A percentile compares a stretch with the other conserved stretches of the same genome.
These are phyloP conservation scores for Chironomus riparius DNA, from an alignment of 2,888 invertebrate genomes.

Conservation along the genomic window DNA sequence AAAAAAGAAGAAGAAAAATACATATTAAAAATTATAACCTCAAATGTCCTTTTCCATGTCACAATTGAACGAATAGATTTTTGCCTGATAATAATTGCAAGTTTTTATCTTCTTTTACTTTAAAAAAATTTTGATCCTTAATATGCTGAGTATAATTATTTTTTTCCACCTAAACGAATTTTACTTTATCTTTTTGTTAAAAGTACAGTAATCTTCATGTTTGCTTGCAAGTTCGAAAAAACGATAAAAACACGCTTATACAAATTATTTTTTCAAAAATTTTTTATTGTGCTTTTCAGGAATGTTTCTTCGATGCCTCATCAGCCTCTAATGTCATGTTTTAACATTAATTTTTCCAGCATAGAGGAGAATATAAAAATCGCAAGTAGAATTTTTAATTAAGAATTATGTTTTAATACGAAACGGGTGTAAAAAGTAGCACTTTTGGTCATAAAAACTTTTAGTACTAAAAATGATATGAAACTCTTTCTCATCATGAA, in stretches of 20 bases:
- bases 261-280: no score
- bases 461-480: conserved; percentile 19
- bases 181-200: no score
- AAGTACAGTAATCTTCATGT: no score
- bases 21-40: background rate
- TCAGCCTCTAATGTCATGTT: background rate
- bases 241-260: no score
- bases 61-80: background rate
- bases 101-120: no score
- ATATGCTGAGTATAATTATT: conserved; percentile 25
- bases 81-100: background rate
- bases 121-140: background rate
- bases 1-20: conserved; percentile 33
- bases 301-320: background rate
- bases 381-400: conserved; percentile 14
- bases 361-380: background rate
- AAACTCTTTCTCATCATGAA: conserved; percentile 13
- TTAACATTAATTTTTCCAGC: background rate
- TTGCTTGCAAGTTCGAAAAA: no score
- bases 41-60: background rate
- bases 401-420: conserved; percentile 11
- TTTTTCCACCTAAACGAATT: background rate
- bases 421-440: conserved; percentile 6
- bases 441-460: conserved; percentile 1
- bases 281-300: no score